Conservation (phyloP, 2,113 vertebrate genomes). For the Vombatus ursinus region DNA sequence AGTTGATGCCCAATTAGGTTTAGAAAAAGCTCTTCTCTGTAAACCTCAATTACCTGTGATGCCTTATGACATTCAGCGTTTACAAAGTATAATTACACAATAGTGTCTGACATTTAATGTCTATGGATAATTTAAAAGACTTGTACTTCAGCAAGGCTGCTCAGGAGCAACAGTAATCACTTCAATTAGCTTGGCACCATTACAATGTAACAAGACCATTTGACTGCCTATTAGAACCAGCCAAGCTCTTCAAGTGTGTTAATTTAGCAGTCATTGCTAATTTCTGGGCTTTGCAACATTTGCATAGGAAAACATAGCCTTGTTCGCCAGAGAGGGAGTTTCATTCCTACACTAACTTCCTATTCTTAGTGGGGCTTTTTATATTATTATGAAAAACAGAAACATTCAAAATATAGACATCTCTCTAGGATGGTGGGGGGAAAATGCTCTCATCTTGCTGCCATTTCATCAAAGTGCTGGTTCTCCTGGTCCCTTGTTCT, state of each 20-base stretch:
- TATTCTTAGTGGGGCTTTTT: constrained; percentile 79
- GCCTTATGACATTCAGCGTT: constrained; percentile 91
- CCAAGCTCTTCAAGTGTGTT: constrained; percentile 91
- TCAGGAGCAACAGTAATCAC: constrained; percentile 91
- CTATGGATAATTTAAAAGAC: constrained; percentile 91
- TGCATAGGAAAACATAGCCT: constrained; percentile 88
- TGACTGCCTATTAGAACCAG: constrained; percentile 91
- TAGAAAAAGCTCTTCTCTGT: constrained; percentile 90
- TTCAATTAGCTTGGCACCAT: constrained; percentile 92
- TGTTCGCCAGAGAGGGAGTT: constrained; percentile 86
- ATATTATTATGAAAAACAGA: constrained; percentile 75
- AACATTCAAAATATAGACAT: constrained; percentile 78
- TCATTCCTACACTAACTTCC: constrained; percentile 79
- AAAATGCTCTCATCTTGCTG: constrained; percentile 49
- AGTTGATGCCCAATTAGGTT: constrained; percentile 91
- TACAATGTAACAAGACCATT: constrained; percentile 92
- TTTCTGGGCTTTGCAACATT: constrained; percentile 88
- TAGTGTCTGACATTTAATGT: constrained; percentile 91
- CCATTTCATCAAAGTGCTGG: constrained; percentile 46
- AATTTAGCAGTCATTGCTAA: constrained; percentile 92
- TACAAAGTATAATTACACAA: constrained; percentile 93
- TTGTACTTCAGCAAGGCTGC: constrained; percentile 89
- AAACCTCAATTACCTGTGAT: constrained; percentile 93
- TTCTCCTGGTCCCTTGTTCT: constrained; percentile 12
- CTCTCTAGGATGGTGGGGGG: constrained; percentile 68